Evolutionary conservation across 2,797 vertebrate species (phyloP), one percentile per base, ranked within the genome.

Genomic region (Chaunax sp.): DNA sequence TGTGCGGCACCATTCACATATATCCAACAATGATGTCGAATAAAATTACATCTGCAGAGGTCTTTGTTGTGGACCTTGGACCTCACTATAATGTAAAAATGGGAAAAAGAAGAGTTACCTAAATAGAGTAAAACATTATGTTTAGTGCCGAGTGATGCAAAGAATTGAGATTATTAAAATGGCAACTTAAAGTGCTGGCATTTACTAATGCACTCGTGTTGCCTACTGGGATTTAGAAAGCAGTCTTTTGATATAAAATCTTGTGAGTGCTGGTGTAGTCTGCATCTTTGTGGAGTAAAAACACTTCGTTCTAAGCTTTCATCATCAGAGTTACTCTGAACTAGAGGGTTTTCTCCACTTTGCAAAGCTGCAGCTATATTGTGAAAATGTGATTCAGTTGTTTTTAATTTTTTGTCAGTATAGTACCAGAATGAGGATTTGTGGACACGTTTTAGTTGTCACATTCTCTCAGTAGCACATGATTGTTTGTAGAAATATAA

Each of bases 21-120:
- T 15, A 47, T 37, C 7, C 20, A 0, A 77, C 26, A 62, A 82
- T 75, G 75, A 81, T 64, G 23, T 43, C 62, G 54, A 66, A 75
- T 64, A 77, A 84, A 78, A 87, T 84, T 80, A 85, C 80, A 83
- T 78, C 60, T 74, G 52, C 9, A 76, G 5, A 70, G 51, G 64
- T 63, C 72, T 78, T 40, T 54, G 61, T 35, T 19, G 25, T 60
- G 63, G 10, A 44, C 59, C 67, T 45, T 64, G 26, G 47, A 45
- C 12, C 59, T 20, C 46, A 60, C n/a, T 25, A 35, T 61, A 19
- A 44, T 71, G 22, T 59, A 57, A 60, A 38, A 64, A 65, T 25
- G 2, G 16, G 12, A 65, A 77, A 40, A 0, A 64, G 52, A 62
- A 43, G 49, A 64, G 51, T 79, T 78, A 53, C 12, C 15, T 19